Conservation (phyloP, 2,888 invertebrate genomes). For the Chorisops tibialis region DNA sequence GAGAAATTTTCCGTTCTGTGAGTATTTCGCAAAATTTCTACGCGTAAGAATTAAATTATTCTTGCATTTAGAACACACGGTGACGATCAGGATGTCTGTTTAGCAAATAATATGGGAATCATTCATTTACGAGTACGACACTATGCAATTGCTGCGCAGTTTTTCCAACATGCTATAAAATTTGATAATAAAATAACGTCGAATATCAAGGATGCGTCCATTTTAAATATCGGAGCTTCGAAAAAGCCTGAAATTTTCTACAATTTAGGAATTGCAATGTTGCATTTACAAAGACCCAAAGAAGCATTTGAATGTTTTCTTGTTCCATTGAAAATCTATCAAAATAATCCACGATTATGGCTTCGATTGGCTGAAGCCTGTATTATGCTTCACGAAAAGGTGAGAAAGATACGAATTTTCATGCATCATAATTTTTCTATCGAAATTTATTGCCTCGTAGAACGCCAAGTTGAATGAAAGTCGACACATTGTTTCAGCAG, state of each 20-base stretch:
- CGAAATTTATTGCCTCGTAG: conserved; percentile 23
- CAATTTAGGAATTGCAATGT: conserved; percentile 62
- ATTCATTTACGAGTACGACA: conserved; percentile 51
- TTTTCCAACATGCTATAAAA: conserved; percentile 50
- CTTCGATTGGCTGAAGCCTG: conserved; percentile 90
- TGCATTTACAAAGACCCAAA: conserved; percentile 74
- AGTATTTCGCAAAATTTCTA: conserved; percentile 31
- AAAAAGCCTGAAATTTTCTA: conserved; percentile 51
- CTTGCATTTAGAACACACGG: conserved; percentile 37
- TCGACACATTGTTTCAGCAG: conserved; percentile 37
- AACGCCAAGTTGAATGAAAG: conserved; percentile 35
- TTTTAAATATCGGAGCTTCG: conserved; percentile 46
- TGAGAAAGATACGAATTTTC: conserved; percentile 39
- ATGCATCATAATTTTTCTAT: background rate
- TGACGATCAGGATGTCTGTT: conserved; percentile 47
- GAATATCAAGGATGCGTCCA: conserved; percentile 41
- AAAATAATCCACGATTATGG: conserved; percentile 88
- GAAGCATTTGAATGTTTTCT: conserved; percentile 90
- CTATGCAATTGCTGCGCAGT: conserved; percentile 51
- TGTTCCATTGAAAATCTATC: conserved; percentile 79
- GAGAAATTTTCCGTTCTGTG: conserved; percentile 40
- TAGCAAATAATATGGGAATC: conserved; percentile 53
- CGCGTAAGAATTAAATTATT: background rate
- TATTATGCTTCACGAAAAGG: conserved; percentile 61
- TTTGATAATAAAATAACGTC: conserved; percentile 47